Conservation (phyloP, 2,797 vertebrate species). For the Hyperoplus immaculatus region DNA sequence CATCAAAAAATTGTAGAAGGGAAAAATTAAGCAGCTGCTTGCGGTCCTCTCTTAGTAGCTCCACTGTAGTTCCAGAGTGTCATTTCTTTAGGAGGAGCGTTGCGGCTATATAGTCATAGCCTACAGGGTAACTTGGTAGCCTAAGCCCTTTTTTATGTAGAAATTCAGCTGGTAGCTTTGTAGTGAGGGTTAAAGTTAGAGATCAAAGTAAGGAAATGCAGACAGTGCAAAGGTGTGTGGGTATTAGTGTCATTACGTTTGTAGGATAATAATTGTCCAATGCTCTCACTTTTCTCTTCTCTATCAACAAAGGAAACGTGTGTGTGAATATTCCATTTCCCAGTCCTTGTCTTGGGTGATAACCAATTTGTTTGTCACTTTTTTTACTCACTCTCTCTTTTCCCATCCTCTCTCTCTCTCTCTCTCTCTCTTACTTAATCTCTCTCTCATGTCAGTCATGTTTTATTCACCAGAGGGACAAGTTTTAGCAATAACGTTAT, state of each 20-base stretch:
- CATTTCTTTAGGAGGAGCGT: not conserved
- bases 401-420: slow-evolving; percentile 20
- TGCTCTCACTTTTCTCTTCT: slow-evolving; percentile 15
- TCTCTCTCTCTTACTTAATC: slow-evolving; percentile 39
- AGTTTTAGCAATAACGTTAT: slow-evolving; percentile 51
- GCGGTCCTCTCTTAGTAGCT: not conserved
- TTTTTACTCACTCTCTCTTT: slow-evolving; percentile 13
- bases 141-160: not conserved
- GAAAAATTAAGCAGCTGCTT: not conserved
- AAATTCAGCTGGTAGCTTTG: not conserved
- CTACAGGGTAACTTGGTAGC: not conserved
- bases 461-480: slow-evolving; percentile 53
- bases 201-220: not conserved
- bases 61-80: not conserved
- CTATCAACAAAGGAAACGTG: slow-evolving; percentile 17
- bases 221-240: not conserved
- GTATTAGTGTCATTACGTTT: not conserved
- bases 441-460: slow-evolving; percentile 61
- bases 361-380: slow-evolving; percentile 47
- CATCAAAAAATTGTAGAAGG: not conserved
- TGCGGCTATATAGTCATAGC: not conserved
- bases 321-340: slow-evolving; percentile 53
- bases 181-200: not conserved
- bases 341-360: slow-evolving; percentile 35
- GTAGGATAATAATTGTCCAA: slow-evolving; percentile 9